Conservation (phyloP, 2,888 invertebrate genomes). For the Augochlorella aurata region DNA sequence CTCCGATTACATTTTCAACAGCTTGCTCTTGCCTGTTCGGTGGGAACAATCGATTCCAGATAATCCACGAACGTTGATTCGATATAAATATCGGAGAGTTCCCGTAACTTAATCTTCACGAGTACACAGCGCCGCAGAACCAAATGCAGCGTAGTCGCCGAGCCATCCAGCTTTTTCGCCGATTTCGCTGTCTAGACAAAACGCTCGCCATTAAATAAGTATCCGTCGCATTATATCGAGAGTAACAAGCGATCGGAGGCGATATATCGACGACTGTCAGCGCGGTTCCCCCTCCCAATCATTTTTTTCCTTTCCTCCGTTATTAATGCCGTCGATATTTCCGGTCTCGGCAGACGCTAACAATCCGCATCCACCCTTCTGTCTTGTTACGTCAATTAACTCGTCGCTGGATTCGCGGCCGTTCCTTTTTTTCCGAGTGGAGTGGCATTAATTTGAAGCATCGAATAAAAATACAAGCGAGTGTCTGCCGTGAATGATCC, state of each 20-base stretch:
- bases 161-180: not conserved
- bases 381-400: slow-evolving; percentile 65
- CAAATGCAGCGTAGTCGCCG: not conserved
- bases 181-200: slow-evolving; percentile 21
- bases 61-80: not conserved
- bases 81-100: not conserved
- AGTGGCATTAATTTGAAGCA: slow-evolving; percentile 61
- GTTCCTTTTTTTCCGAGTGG: slow-evolving; percentile 35
- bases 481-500: slow-evolving; percentile 40
- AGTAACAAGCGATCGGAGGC: slow-evolving; percentile 35
- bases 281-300: not conserved
- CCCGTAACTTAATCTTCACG: not conserved
- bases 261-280: not conserved
- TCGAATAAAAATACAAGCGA: slow-evolving; percentile 51
- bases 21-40: not conserved
- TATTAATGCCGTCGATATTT: slow-evolving; percentile 43
- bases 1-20: not conserved
- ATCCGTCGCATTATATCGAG: slow-evolving; percentile 5
- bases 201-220: slow-evolving; percentile 20
- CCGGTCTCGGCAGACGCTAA: slow-evolving; percentile 40
- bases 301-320: not conserved
- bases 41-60: not conserved
- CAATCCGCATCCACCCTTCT: slow-evolving; percentile 54
- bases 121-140: not conserved
- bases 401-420: slow-evolving; percentile 45